Conservation (phyloP, 2,888 invertebrate species). For the Dusona sp. region DNA sequence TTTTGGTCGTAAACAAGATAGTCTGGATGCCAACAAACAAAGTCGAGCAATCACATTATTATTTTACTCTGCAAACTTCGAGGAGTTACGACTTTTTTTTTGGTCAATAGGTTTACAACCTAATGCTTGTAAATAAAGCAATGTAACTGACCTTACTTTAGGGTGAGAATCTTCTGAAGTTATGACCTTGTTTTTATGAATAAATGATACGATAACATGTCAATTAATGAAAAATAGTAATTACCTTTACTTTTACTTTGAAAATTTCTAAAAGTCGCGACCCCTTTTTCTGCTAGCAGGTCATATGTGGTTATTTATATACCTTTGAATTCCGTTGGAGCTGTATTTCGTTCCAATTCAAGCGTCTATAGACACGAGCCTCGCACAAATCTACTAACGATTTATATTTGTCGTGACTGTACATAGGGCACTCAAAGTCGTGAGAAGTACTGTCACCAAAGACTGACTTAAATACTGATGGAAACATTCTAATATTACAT, state of each 20-base stretch:
- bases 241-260: no score
- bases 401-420: slow-evolving; percentile 1
- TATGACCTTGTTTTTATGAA: not conserved
- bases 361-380: slow-evolving; percentile 1
- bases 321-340: not conserved
- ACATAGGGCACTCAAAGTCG: not conserved
- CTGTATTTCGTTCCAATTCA: slow-evolving; percentile 1
- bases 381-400: slow-evolving; percentile 16
- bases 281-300: not conserved
- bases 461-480: not conserved
- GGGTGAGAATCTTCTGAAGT: not conserved
- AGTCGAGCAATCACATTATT: no score
- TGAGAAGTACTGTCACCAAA: not conserved
- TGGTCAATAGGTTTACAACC: no score
- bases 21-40: not conserved
- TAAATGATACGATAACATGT: no score
- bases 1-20: not conserved
- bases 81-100: not conserved
- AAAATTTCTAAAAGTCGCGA: not conserved
- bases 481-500: not conserved
- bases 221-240: no score
- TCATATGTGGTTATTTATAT: not conserved
- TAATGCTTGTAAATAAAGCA: no score
- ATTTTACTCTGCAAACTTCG: not conserved
- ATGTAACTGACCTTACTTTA: not conserved